Evolutionary conservation across 2,888 invertebrate genomes (phyloP).

Genomic region (Dioctria linearis): DNA sequence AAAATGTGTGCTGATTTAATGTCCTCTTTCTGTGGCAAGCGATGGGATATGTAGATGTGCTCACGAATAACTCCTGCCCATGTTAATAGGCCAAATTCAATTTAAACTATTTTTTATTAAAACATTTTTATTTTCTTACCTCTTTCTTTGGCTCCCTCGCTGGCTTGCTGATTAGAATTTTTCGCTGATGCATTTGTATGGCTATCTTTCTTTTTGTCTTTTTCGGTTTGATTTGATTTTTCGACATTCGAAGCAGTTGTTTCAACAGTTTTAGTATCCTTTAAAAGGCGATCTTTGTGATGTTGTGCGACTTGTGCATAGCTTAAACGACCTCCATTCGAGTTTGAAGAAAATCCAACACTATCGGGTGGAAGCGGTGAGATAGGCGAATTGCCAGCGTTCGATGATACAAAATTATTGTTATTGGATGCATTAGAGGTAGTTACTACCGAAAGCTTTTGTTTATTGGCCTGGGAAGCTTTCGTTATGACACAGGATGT

Average conservation of each 20-base stretch:
- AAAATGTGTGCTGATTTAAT: too few species aligned
- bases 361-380: conserved; percentile 50
- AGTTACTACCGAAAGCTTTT: conserved; percentile 55
- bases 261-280: conserved; percentile 61
- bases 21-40: too few species aligned
- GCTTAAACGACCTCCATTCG: conserved; percentile 71
- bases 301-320: conserved; percentile 80
- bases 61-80: too few species aligned
- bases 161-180: conserved; percentile 55
- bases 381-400: conserved; percentile 61
- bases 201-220: conserved; percentile 60
- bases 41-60: too few species aligned
- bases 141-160: conserved; percentile 68
- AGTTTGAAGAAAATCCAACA: conserved; percentile 54
- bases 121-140: conserved; percentile 61
- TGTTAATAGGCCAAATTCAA: not conserved
- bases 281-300: conserved; percentile 72
- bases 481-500: conserved; percentile 22
- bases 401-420: conserved; percentile 41
- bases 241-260: conserved; percentile 42
- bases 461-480: conserved; percentile 44
- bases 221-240: conserved; percentile 56
- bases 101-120: not conserved
- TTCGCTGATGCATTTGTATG: conserved; percentile 58
- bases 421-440: conserved; percentile 28